These are phyloP conservation scores for Bombyx huttoni DNA, from an alignment of 2,888 invertebrate genomes.

Conservation along the genomic window DNA sequence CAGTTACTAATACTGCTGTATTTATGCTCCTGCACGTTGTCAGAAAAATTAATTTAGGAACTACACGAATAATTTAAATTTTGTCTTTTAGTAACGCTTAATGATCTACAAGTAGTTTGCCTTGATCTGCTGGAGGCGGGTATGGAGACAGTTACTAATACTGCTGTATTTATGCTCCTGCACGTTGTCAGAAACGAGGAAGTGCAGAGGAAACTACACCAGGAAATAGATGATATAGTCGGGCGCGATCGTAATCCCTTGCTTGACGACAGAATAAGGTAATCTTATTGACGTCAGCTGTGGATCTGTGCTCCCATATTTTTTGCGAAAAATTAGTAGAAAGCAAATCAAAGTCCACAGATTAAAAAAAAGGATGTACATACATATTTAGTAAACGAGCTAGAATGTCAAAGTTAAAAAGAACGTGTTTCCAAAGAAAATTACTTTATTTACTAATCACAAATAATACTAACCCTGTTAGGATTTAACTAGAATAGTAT, in stretches of 20 bases:
- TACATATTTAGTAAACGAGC: no score
- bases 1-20: constrained; percentile 76
- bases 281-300: constrained; percentile 1
- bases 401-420: no score
- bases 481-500: no score
- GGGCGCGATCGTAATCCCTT: constrained; percentile 69
- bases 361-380: no score
- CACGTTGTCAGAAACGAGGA: constrained; percentile 71
- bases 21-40: constrained; percentile 74
- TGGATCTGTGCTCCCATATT: background rate
- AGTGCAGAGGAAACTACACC: constrained; percentile 69
- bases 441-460: no score
- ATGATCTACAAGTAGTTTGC: constrained; percentile 66
- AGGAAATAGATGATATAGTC: constrained; percentile 73
- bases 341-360: no score
- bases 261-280: constrained; percentile 70
- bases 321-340: no score
- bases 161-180: constrained; percentile 72
- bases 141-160: constrained; percentile 78
- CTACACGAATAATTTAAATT: no score
- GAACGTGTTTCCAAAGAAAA: no score
- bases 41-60: constrained; percentile 42
- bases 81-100: constrained; percentile 30
- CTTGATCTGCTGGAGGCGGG: constrained; percentile 80
- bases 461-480: no score